These are phyloP conservation scores for Laothoe populi DNA, from an alignment of 2,888 invertebrate genomes.

Conservation along the genomic window DNA sequence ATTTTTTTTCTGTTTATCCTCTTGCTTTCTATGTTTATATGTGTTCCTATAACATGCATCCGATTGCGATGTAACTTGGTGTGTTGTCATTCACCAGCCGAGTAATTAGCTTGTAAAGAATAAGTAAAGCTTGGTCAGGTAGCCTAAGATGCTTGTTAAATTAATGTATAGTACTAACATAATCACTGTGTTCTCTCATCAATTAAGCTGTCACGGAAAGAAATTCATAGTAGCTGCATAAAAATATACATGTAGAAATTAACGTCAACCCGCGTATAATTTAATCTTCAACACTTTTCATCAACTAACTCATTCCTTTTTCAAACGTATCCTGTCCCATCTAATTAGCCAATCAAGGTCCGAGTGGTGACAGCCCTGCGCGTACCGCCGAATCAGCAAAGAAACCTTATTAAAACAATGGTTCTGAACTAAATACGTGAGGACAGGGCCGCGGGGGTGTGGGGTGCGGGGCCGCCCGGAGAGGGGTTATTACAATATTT, in stretches of 20 bases:
- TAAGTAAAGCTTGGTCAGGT: no score
- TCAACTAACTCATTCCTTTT: background rate
- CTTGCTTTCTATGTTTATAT: no score
- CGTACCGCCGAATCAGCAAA: slow-evolving; percentile 61
- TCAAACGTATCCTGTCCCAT: slow-evolving; percentile 2
- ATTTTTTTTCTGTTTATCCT: no score
- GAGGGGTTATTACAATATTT: slow-evolving; percentile 80
- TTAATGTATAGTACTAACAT: no score
- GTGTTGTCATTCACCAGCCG: no score
- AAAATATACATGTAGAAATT: background rate
- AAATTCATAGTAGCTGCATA: background rate
- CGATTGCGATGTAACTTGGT: no score
- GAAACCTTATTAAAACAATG: slow-evolving; percentile 72
- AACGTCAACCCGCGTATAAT: background rate
- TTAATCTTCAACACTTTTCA: background rate
- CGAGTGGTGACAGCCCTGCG: slow-evolving; percentile 24
- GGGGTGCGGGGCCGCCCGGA: slow-evolving; percentile 38
- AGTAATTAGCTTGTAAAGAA: no score
- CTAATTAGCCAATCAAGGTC: slow-evolving; percentile 18
- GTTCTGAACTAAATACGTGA: slow-evolving; percentile 58
- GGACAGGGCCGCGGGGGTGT: slow-evolving; percentile 44
- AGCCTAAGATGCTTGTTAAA: no score
- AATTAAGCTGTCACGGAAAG: no score
- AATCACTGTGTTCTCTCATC: no score
- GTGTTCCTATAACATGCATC: no score